Base-by-base conservation (phyloP, 2,113 vertebrate species). In the Aptenodytes patagonicus region DNA sequence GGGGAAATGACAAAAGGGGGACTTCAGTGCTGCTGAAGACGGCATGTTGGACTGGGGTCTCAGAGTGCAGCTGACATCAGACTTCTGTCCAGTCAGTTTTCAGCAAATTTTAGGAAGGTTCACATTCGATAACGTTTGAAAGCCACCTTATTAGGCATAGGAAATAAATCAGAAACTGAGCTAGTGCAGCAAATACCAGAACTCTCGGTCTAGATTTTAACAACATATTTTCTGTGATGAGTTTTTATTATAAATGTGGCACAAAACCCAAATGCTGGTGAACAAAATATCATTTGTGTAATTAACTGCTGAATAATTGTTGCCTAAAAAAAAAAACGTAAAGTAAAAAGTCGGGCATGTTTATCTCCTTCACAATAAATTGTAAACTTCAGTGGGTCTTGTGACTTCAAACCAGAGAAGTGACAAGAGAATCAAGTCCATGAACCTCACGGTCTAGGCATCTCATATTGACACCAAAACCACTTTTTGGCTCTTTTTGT, bases 81-180 rank as follows among this genome's bases (percentile, higher is more conserved):
- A 62, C 58, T 83, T 73, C 44, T 75, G 26, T 65, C 68, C 60
- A 60, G 65, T 55, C 55, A 29, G 17, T 79, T 86, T 58, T 46
- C 44, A 78, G 52, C 1, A 5, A 55, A 70, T 86, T 88, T 95
- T 92, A 78, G 60, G 51, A 83, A 88, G 20, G n/a, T 44, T 94
- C 54, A 19, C 14, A 46, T 86, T 69, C 3, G 2, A 51, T 93
- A 65, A 86, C 51, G 42, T 83, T 94, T 89, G 81, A 78, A 79
- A 93, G 31, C 34, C 58, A 52, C 17, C 18, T 83, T 83, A 42
- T 61, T 68, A 84, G 60, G 32, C 64, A 64, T 46, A 71, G 82
- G 68, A 92, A 94, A 94, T 66, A 75, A 93, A 83, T 78, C 57
- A 61, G 36, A 89, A 95, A 77, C 46, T 11, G 69, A 95, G 65